A percentile compares a stretch with the other conserved stretches of the same genome.
phyloP scores from a whole-genome alignment of 2,888 invertebrate species.

The Diogma glabrata region DNA sequence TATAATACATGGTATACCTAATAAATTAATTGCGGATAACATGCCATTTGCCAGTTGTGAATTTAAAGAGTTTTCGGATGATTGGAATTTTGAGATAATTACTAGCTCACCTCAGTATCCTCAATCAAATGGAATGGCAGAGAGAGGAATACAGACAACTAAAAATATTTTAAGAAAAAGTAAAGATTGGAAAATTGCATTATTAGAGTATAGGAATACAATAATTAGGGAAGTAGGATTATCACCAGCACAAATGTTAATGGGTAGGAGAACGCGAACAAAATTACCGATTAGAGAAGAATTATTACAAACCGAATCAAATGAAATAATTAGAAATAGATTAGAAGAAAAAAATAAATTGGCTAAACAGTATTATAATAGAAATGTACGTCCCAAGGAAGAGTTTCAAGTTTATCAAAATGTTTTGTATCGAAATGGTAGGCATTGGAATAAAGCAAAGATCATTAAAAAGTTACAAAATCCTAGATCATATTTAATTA shows the following conservation, averaged over 20 bases:
- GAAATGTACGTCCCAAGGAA: not conserved
- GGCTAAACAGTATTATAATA: not conserved
- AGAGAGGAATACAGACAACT: constrained; percentile 15
- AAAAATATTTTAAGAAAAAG: not conserved
- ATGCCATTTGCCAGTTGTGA: constrained; percentile 16
- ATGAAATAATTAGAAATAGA: not conserved
- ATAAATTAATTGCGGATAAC: constrained; percentile 18
- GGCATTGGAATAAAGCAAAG: no score
- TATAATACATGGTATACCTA: constrained; percentile 17
- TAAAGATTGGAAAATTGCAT: not conserved
- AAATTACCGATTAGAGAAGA: not conserved
- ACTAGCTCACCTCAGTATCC: constrained; percentile 18
- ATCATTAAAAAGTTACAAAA: no score
- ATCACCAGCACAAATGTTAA: not conserved
- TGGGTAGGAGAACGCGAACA: not conserved
- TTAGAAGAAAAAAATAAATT: not conserved
- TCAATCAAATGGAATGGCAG: no score
- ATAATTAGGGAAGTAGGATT: not conserved
- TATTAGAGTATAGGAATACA: constrained; percentile 6
- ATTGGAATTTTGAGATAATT: constrained; percentile 17
- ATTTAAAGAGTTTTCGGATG: constrained; percentile 16
- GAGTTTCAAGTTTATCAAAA: no score
- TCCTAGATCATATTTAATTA: no score
- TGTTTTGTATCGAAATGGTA: no score
- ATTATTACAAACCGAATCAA: not conserved